phyloP scores from a whole-genome alignment of 2,113 vertebrate species.

The Anolis sagrei region DNA sequence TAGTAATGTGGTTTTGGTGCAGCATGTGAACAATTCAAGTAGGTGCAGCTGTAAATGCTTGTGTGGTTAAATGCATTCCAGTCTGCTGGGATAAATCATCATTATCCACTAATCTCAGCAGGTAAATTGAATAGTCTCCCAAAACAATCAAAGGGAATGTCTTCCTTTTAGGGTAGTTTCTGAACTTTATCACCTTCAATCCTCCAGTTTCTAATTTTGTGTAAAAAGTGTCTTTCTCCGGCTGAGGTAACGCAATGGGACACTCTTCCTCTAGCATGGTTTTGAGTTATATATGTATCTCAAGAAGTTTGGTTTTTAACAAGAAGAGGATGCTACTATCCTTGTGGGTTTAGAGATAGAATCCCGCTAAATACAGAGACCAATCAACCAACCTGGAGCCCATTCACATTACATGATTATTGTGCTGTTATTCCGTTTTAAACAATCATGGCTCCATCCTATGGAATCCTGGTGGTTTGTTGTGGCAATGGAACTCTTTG shows the following conservation, averaged over 20 bases:
- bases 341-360: not conserved
- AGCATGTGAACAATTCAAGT: not conserved
- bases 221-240: not conserved
- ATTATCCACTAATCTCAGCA: not conserved
- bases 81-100: not conserved
- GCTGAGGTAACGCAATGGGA: not conserved
- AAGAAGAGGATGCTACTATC: not conserved
- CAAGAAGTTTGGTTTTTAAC: not conserved
- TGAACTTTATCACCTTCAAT: not conserved
- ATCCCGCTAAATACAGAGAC: not conserved
- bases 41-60: conserved; percentile 13
- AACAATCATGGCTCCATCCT: too few species aligned
- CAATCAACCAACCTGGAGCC: not conserved
- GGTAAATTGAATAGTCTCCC: not conserved
- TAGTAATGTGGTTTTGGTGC: conserved; percentile 15
- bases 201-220: not conserved
- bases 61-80: conserved; percentile 17
- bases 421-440: too few species aligned
- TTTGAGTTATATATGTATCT: not conserved
- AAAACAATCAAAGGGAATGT: not conserved
- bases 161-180: not conserved
- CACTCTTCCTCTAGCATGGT: not conserved
- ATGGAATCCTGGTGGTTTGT: too few species aligned
- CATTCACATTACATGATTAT: too few species aligned
- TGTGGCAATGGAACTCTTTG: not conserved